Percentiles rank a stretch among this genome's conserved stretches.
phyloP scores from a whole-genome alignment of 2,113 vertebrate genomes.

The Corvus moneduloides region DNA sequence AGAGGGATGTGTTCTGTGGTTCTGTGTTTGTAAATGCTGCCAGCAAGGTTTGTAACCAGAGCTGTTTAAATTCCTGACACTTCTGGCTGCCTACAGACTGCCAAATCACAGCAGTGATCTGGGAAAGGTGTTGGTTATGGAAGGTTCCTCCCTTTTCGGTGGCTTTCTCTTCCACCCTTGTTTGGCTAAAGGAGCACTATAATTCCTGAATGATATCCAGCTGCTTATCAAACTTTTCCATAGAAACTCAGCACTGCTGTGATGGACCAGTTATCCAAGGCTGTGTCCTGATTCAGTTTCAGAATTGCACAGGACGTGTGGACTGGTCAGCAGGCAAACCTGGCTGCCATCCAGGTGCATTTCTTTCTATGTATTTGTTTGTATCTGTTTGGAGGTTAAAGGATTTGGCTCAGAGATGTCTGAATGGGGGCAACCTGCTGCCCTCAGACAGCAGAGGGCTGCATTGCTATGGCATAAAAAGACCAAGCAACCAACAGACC shows the following conservation, averaged over 20 bases:
- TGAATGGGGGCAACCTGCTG: background rate
- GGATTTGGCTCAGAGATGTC: background rate
- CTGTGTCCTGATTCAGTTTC: background rate
- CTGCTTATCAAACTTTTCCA: background rate
- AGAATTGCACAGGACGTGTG: fast-evolving
- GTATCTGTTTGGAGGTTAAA: background rate
- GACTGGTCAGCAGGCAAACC: background rate
- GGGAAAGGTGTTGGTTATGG: background rate
- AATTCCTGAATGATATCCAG: background rate
- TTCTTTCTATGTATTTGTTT: background rate
- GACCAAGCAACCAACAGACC: background rate
- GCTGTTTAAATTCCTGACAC: background rate
- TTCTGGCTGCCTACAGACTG: background rate
- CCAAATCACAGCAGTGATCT: background rate
- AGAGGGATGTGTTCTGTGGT: background rate
- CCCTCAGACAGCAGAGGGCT: background rate
- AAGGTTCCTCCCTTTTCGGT: background rate
- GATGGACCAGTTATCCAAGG: background rate
- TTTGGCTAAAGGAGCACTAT: background rate
- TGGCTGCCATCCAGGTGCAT: background rate
- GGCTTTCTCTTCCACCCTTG: background rate
- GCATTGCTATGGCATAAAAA: background rate
- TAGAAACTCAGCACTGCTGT: background rate
- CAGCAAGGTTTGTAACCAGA: background rate
- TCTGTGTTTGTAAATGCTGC: background rate